Evolutionary conservation across 2,888 invertebrate species (phyloP).

Genomic region (Hedychridium roseum): DNA sequence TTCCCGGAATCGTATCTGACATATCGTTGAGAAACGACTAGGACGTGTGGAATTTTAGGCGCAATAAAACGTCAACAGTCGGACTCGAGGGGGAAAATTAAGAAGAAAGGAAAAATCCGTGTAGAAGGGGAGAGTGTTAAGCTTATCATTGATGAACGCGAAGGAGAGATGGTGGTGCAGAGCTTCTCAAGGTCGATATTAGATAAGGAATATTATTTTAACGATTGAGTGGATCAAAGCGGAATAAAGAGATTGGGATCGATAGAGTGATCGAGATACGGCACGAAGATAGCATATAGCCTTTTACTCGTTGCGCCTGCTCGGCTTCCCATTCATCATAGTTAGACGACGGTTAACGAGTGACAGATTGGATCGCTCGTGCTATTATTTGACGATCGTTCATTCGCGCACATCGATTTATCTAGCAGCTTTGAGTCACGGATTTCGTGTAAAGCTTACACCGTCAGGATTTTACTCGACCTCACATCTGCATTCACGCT

Average conservation of each 20-base stretch:
- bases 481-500: too few relatives aligned
- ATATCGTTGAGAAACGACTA: too few relatives aligned
- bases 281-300: constrained; percentile 20
- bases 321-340: constrained; percentile 37
- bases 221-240: constrained; percentile 21
- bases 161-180: too few relatives aligned
- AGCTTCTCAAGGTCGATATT: too few relatives aligned
- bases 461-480: too few relatives aligned
- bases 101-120: too few relatives aligned
- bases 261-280: constrained; percentile 21
- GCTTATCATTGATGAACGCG: too few relatives aligned
- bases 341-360: constrained; percentile 45
- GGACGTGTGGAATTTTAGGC: too few relatives aligned
- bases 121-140: too few relatives aligned
- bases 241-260: constrained; percentile 5
- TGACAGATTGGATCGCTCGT: constrained; percentile 44
- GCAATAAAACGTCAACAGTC: too few relatives aligned
- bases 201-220: constrained; percentile 22
- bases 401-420: constrained; percentile 24
- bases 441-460: constrained; percentile 5
- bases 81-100: too few relatives aligned
- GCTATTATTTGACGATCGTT: constrained; percentile 47
- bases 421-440: constrained; percentile 6
- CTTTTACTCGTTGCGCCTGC: neutral
- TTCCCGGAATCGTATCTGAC: too few relatives aligned